Percentiles rank a stretch among this genome's conserved stretches.
These are phyloP conservation scores for Notodonta dromedarius DNA, from an alignment of 2,888 invertebrate species.

Conservation along the genomic window DNA sequence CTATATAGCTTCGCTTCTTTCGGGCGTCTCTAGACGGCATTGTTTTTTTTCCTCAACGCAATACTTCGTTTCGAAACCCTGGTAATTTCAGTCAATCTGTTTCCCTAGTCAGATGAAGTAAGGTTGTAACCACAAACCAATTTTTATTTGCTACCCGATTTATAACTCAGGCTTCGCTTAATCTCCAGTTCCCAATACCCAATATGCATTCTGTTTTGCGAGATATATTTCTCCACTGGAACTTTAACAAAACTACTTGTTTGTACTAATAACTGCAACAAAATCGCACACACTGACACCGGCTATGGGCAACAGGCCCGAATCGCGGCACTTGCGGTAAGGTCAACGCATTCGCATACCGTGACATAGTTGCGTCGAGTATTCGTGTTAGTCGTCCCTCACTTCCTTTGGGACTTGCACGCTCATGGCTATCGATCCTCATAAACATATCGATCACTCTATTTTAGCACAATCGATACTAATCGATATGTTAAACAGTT, in stretches of 20 bases:
- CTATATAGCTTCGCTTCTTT: no score
- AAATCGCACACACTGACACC: conserved; percentile 24
- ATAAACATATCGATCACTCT: background rate
- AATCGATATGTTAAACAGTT: background rate
- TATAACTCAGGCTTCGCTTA: no score
- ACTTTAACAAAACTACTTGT: conserved; percentile 1
- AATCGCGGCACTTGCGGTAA: conserved; percentile 54
- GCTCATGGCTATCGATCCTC: background rate
- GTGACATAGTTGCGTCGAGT: conserved; percentile 53
- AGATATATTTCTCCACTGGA: conserved; percentile 7
- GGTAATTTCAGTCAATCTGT: background rate
- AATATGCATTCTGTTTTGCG: background rate
- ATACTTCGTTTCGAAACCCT: background rate
- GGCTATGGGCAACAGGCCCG: conserved; percentile 31
- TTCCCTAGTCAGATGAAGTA: no score
- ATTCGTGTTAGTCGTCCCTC: conserved; percentile 54
- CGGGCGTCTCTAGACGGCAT: no score
- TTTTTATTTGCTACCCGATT: no score
- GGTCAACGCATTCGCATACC: conserved; percentile 67
- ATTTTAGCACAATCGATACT: background rate
- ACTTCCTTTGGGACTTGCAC: conserved; percentile 36
- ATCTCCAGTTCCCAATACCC: no score
- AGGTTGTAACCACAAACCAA: no score
- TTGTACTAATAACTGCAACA: conserved; percentile 11
- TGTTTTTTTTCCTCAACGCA: background rate